phyloP scores from a whole-genome alignment of 2,888 invertebrate genomes.

The Bombylius discolor region DNA sequence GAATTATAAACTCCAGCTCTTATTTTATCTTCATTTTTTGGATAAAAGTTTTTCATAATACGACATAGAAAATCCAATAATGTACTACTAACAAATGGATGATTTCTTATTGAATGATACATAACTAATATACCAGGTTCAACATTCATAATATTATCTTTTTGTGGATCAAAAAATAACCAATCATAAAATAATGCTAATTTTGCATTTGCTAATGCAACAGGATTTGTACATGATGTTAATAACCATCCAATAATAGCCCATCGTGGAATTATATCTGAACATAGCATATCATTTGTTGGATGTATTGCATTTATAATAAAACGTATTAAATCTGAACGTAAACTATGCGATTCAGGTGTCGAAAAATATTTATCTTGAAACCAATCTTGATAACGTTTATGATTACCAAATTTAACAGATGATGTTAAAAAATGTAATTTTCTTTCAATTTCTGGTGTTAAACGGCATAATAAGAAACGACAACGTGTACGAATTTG shows the following conservation, averaged over 20 bases:
- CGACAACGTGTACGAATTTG: conserved; percentile 46
- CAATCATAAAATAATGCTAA: conserved; percentile 56
- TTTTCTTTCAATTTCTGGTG: conserved; percentile 55
- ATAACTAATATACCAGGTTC: conserved; percentile 58
- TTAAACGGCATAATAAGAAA: conserved; percentile 46
- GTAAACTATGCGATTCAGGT: conserved; percentile 51
- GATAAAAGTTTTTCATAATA: conserved; percentile 39
- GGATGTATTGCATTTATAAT: conserved; percentile 57
- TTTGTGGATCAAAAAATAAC: conserved; percentile 53
- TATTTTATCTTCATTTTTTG: conserved; percentile 35
- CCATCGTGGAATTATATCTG: conserved; percentile 57
- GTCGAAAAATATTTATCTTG: conserved; percentile 53
- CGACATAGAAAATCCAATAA: conserved; percentile 55
- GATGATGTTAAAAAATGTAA: conserved; percentile 46
- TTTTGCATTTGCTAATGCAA: conserved; percentile 53
- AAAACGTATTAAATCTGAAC: conserved; percentile 55
- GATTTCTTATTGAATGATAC: conserved; percentile 52
- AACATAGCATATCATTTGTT: conserved; percentile 52
- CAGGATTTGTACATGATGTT: conserved; percentile 51
- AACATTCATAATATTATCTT: conserved; percentile 58
- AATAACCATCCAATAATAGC: conserved; percentile 58
- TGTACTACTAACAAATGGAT: conserved; percentile 51
- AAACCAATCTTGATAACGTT: conserved; percentile 59
- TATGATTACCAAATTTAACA: conserved; percentile 52
- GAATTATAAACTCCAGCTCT: conserved; percentile 37